Conservation (phyloP, 35 echinoderm and acorn worm genomes). For the Diadema setosum region DNA sequence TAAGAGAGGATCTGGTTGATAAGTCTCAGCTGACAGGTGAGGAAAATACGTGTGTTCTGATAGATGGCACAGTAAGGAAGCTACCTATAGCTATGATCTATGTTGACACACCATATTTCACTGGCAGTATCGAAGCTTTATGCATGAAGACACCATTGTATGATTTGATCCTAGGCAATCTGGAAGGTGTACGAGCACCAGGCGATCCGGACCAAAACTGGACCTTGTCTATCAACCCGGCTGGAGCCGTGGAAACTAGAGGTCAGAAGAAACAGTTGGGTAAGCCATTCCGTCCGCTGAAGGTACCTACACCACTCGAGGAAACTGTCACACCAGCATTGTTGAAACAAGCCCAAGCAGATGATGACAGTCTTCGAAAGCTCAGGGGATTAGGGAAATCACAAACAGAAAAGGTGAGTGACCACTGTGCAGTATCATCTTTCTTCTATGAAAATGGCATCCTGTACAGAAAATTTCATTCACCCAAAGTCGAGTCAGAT, state of each 20-base stretch:
- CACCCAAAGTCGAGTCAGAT: background rate
- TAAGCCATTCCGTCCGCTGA: constrained; percentile 6
- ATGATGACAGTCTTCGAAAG: background rate
- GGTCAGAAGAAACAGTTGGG: background rate
- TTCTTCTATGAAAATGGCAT: background rate
- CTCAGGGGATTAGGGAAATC: background rate
- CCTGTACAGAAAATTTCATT: constrained; percentile 23
- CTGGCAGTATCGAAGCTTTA: background rate
- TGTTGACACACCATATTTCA: constrained; percentile 25
- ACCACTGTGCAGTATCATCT: background rate
- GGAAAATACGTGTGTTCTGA: background rate
- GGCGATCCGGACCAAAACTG: constrained; percentile 7
- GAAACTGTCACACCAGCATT: background rate
- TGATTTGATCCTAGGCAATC: constrained; percentile 24
- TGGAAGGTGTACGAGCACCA: constrained; percentile 7
- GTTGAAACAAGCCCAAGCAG: background rate
- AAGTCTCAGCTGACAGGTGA: background rate
- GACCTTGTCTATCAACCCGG: background rate
- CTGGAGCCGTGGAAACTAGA: background rate
- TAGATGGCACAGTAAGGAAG: background rate
- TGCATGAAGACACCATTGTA: constrained; percentile 32
- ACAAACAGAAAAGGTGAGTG: background rate
- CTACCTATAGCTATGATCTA: background rate
- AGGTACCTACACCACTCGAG: background rate
- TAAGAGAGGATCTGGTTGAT: background rate